Conservation (phyloP, 1,140 invertebrate genomes). For the Pemphigus obesinymphae region DNA sequence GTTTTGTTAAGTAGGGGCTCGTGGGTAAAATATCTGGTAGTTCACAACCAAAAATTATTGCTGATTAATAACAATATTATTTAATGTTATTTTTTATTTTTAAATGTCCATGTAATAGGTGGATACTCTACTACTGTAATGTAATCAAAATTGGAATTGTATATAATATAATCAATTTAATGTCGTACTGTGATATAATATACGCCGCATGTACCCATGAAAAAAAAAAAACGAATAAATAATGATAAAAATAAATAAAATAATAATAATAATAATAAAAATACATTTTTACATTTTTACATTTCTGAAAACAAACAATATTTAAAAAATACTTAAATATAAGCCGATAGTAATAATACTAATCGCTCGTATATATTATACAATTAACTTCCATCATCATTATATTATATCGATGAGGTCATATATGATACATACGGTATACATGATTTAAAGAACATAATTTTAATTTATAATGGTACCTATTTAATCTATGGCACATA, state of each 20-base stretch:
- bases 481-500: background rate
- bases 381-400: background rate
- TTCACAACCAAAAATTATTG: too few relatives aligned
- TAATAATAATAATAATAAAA: background rate
- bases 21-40: too few relatives aligned
- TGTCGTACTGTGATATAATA: background rate
- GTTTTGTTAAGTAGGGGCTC: too few relatives aligned
- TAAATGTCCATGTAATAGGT: too few relatives aligned
- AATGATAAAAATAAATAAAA: background rate
- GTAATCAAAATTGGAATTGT: background rate
- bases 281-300: background rate
- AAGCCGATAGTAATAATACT: too few relatives aligned
- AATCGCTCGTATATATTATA: background rate
- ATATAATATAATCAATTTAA: background rate
- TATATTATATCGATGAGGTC: background rate
- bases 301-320: background rate
- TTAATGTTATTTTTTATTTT: too few relatives aligned
- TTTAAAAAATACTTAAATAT: background rate
- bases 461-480: background rate
- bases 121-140: too few relatives aligned
- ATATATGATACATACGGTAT: too few relatives aligned
- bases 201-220: background rate
- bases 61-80: too few relatives aligned
- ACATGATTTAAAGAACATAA: background rate
- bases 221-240: background rate